Evolutionary conservation across 2,888 invertebrate species (phyloP).

Genomic region (Stenurella melanura): DNA sequence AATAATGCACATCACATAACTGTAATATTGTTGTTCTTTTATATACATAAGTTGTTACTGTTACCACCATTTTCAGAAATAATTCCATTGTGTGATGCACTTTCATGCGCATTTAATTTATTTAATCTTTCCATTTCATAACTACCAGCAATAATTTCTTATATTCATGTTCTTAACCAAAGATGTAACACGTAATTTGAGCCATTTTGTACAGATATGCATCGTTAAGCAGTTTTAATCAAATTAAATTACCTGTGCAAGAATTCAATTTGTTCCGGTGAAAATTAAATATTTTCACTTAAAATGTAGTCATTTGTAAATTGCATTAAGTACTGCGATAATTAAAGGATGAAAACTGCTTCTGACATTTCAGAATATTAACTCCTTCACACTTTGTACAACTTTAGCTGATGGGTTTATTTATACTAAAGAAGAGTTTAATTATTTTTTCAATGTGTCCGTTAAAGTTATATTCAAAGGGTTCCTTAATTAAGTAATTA

Average conservation of each 20-base stretch:
- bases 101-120: no score
- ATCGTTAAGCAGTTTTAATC: background rate
- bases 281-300: background rate
- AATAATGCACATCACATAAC: no score
- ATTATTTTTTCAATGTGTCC: background rate
- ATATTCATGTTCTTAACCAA: no score
- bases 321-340: background rate
- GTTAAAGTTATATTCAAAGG: background rate
- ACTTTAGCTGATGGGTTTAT: background rate
- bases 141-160: no score
- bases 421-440: background rate
- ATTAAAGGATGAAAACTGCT: slow-evolving; percentile 11
- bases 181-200: no score
- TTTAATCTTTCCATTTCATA: no score
- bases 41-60: no score
- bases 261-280: background rate
- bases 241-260: background rate
- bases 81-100: no score
- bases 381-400: background rate
- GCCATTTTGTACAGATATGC: background rate
- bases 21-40: no score
- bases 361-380: slow-evolving; percentile 1
- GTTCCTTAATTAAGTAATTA: background rate
- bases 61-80: no score
- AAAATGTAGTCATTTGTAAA: slow-evolving; percentile 4